Evolutionary conservation across 2,888 invertebrate species (phyloP), one percentile per base, ranked within the genome.

Genomic region (Kryphioiulus occultus): DNA sequence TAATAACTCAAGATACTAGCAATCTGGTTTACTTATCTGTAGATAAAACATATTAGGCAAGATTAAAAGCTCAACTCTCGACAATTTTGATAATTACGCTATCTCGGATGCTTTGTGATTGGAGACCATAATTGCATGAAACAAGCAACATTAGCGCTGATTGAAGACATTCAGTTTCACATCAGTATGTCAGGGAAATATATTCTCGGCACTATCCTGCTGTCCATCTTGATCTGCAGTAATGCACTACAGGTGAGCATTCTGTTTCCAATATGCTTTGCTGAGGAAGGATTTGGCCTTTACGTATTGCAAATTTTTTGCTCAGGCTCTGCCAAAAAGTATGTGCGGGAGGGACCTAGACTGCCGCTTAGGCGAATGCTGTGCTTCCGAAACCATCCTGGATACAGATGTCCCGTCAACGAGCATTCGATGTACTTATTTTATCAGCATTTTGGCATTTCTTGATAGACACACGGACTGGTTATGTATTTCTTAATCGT

Each of bases 301-400:
- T 53, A n/a, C 53, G n/a, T 17, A 17, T 10, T 17, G 15, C 15
- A 17, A 12, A 53, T 53, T 53, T 53, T n/a, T 53, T n/a, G n/a
- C 53, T 53, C 53, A 53, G 68, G 26, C 68, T 26, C 12, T 68
- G 68, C 68, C 68, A 68, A 68, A 68, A 68, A 68, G 68, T 68
- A 30, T 19, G 9, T 88, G 88, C 53, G 88, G 88, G 17, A n/a
- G 26, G 30, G 86, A 88, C 86, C 44, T 47, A n/a, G 88, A 86
- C 39, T 88, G 88, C 39, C 78, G 3, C 9, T 22, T 35, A 26
- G 30, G 39, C 30, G 88, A 88, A 86, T 88, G 88, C 47, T 88
- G 88, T 47, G 88, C 88, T 82, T 59, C 88, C 5, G 86, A 88
- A 35, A 88, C 86, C 22, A 86, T 84, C 12, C 22, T 88, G 59